A percentile compares a stretch with the other conserved stretches of the same genome.
Evolutionary conservation across 2,797 vertebrate genomes (phyloP).

Genomic region (Paramormyrops hopkinsi): DNA sequence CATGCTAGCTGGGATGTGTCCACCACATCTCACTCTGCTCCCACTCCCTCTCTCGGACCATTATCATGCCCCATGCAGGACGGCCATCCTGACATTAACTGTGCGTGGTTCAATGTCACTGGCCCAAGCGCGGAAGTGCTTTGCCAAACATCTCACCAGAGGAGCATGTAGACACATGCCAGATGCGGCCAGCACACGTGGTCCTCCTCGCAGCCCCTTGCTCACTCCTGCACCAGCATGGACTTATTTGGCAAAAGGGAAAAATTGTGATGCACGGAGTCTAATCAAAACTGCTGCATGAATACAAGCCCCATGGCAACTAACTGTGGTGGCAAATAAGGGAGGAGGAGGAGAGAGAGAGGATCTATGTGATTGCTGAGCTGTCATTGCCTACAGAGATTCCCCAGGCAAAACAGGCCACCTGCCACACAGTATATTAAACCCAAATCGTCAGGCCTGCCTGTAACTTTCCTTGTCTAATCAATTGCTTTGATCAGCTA

Average conservation of each 20-base stretch:
- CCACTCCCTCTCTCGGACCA: neutral
- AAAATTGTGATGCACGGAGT: conserved; percentile 74
- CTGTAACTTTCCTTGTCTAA: conserved; percentile 40
- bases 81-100: neutral
- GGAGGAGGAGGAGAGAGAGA: conserved; percentile 49
- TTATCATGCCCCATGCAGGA: neutral
- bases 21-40: neutral
- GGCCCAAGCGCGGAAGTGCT: neutral
- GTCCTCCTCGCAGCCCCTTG: conserved; percentile 3
- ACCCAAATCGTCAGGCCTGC: conserved; percentile 68
- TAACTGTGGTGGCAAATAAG: conserved; percentile 79
- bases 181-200: neutral
- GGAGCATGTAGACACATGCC: neutral
- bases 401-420: conserved; percentile 78
- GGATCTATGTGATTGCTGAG: conserved; percentile 83
- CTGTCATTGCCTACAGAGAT: conserved; percentile 80
- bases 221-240: neutral
- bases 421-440: conserved; percentile 80
- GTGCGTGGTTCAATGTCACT: neutral
- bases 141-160: neutral
- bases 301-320: conserved; percentile 83
- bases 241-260: conserved; percentile 49
- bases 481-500: conserved; percentile 17
- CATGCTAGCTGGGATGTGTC: neutral
- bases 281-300: conserved; percentile 75